Percentiles rank a stretch among this genome's conserved stretches.
Conservation (phyloP, 2,113 vertebrate species). For the Pelecanoides urinatrix region DNA sequence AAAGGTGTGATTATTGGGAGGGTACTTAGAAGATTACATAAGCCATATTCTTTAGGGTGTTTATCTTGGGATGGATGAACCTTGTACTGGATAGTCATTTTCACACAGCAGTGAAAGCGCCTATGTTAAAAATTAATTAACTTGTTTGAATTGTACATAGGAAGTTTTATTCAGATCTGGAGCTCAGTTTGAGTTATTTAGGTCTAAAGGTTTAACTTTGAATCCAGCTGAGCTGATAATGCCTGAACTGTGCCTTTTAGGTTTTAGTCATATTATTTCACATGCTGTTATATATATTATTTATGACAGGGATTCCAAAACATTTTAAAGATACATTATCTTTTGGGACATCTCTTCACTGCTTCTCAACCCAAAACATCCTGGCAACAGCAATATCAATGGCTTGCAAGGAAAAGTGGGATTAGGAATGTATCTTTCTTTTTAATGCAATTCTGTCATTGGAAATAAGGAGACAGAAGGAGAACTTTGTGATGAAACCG, state of each 20-base stretch:
- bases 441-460: slow-evolving; percentile 4
- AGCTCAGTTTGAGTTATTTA: not conserved
- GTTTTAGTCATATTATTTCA: slow-evolving; percentile 1
- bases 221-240: not conserved
- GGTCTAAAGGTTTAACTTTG: not conserved
- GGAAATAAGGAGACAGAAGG: not conserved
- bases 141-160: not conserved
- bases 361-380: not conserved
- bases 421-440: not conserved
- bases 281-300: not conserved
- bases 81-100: not conserved
- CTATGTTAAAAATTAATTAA: not conserved
- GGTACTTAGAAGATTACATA: not conserved
- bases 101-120: not conserved
- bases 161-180: not conserved
- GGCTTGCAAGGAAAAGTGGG: not conserved
- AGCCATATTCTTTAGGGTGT: not conserved
- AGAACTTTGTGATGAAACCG: not conserved
- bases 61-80: not conserved
- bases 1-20: not conserved
- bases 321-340: slow-evolving; percentile 17
- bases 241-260: slow-evolving; percentile 1
- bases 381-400: not conserved
- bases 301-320: slow-evolving; percentile 11
- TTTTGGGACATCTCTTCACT: slow-evolving; percentile 1